Conservation (phyloP, 2,888 invertebrate species). For the Ischnus inquisitorius region DNA sequence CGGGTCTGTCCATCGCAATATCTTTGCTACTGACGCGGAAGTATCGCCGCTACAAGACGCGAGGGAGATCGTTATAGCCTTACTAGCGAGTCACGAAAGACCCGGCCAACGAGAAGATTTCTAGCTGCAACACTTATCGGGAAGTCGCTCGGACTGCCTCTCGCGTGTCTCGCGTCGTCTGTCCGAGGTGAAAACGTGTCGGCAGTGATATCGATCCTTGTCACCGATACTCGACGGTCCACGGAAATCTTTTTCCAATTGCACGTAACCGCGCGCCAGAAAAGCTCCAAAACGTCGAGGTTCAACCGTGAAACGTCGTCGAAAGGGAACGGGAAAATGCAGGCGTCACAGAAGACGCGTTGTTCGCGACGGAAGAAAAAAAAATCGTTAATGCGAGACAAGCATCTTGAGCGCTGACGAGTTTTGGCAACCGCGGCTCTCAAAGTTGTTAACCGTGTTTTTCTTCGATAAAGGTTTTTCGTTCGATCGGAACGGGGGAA, state of each 20-base stretch:
- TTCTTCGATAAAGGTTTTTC: constrained; percentile 38
- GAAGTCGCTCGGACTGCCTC: background rate
- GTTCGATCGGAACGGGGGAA: background rate
- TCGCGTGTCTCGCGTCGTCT: constrained; percentile 6
- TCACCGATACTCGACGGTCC: background rate
- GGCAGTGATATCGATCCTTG: constrained; percentile 14
- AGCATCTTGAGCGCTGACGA: constrained; percentile 20
- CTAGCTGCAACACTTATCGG: background rate
- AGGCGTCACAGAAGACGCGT: constrained; percentile 17
- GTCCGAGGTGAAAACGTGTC: background rate
- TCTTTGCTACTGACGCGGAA: background rate
- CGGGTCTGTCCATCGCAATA: constrained; percentile 7
- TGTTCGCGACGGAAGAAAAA: background rate
- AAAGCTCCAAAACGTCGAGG: background rate
- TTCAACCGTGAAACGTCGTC: background rate
- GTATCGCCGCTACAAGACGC: constrained; percentile 1
- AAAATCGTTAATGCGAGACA: constrained; percentile 24
- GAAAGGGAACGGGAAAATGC: constrained; percentile 24
- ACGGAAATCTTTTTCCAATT: constrained; percentile 14
- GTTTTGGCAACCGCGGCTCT: constrained; percentile 32
- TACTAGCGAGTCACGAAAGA: background rate
- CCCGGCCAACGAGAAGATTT: background rate
- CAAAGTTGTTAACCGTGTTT: constrained; percentile 41
- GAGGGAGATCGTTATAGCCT: constrained; percentile 21
- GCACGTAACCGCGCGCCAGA: background rate